Base-by-base conservation (phyloP, 2,113 vertebrate species). In the Xiphophorus hellerii region DNA sequence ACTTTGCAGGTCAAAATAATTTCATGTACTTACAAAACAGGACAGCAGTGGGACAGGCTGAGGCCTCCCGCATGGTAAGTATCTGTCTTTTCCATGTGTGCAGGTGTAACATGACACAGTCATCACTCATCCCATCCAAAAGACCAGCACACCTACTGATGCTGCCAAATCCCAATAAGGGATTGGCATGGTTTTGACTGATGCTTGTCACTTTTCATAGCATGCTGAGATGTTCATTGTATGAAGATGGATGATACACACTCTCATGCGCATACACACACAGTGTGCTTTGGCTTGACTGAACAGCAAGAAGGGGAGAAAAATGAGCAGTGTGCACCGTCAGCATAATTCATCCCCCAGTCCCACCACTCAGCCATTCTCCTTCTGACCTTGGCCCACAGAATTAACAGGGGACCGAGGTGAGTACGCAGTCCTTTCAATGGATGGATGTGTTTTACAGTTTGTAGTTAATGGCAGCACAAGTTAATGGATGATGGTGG, bases 301-400 rank as follows among this genome's bases (percentile, higher is more conserved):
- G 39, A 77, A 71, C 58, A 58, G 58, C 73, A 68, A 62, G 54
- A 27, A 35, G 22, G 28, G 62, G 67, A 74, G 28, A 68, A 39
- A 62, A 73, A 73, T 74, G 69, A 75, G 76, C 71, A 65, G 27
- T 66, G 12, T 87, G 89, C 79, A 37, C 44, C 29, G 74, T 78
- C 91, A 93, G 90, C 85, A 88, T 77, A 83, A 90, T 37, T 64
- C 79, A 73, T 39, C 66, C 62, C 67, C n/a, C 14, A 72, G 71
- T 78, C 73, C 77, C 64, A 71, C 65, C 69, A 54, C 75, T 67
- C 74, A 74, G 75, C 64, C 73, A 8, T 30, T 74, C 74, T 84
- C 76, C 69, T 60, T 58, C 76, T 63, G 82, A 91, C 92, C 91
- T 90, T 91, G 89, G 75, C 69, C 66, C 29, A 42, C 72, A 76